phyloP scores from a whole-genome alignment of 2,888 invertebrate species.

The Eupithecia subumbrata region DNA sequence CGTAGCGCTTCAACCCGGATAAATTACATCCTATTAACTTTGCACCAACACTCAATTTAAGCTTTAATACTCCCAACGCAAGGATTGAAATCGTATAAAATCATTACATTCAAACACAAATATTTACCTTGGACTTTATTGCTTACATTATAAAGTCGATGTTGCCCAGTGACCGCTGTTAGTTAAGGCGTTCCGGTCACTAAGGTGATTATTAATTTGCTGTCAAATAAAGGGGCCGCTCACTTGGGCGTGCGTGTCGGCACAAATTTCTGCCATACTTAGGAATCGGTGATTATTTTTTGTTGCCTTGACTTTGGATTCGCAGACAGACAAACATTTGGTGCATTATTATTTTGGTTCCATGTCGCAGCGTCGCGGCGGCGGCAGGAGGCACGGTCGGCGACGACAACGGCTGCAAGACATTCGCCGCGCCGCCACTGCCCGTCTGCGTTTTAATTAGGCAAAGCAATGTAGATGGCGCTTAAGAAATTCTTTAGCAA shows the following conservation, averaged over 20 bases:
- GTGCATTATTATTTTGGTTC: conserved; percentile 67
- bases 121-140: conserved; percentile 74
- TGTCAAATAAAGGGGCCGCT: conserved; percentile 85
- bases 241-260: conserved; percentile 83
- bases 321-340: conserved; percentile 79
- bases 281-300: conserved; percentile 82
- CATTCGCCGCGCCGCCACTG: conserved; percentile 32
- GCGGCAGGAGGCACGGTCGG: conserved; percentile 59
- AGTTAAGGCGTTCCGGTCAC: conserved; percentile 73
- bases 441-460: conserved; percentile 65
- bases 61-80: conserved; percentile 75
- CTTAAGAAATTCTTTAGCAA: conserved; percentile 44
- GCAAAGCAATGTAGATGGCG: conserved; percentile 53
- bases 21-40: conserved; percentile 83
- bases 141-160: conserved; percentile 71
- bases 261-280: conserved; percentile 84
- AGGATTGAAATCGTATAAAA: conserved; percentile 81
- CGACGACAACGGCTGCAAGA: conserved; percentile 28
- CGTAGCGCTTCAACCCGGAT: conserved; percentile 79
- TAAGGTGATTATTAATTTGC: conserved; percentile 81
- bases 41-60: conserved; percentile 79
- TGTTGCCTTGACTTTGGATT: conserved; percentile 77
- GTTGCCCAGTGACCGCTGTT: conserved; percentile 63
- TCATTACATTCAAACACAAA: conserved; percentile 61
- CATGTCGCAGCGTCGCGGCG: conserved; percentile 60